Evolutionary conservation across 2,888 invertebrate genomes (phyloP).

Genomic region (Actias luna): DNA sequence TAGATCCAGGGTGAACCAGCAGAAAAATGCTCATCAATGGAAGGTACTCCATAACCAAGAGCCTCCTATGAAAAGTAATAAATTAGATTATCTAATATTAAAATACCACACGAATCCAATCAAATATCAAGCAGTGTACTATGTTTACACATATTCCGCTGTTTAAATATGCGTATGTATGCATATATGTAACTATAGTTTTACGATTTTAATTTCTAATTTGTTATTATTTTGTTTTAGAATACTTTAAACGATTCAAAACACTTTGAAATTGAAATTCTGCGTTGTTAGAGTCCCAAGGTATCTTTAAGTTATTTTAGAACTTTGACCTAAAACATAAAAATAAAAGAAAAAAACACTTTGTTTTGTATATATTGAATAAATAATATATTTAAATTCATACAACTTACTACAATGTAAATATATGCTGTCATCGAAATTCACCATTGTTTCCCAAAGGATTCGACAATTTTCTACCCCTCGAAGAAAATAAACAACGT

Average conservation of each 20-base stretch:
- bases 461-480: slow-evolving; percentile 46
- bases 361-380: neutral
- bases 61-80: slow-evolving; percentile 46
- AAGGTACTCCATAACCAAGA: slow-evolving; percentile 73
- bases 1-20: slow-evolving; percentile 65
- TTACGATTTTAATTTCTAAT: neutral
- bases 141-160: too few relatives aligned
- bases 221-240: neutral
- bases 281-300: neutral
- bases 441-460: slow-evolving; percentile 25
- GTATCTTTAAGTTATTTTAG: too few relatives aligned
- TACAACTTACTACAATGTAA: neutral
- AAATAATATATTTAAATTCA: too few relatives aligned
- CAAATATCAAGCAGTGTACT: too few relatives aligned
- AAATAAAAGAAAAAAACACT: neutral
- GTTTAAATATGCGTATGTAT: neutral
- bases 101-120: neutral
- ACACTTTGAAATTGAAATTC: neutral
- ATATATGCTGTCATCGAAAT: slow-evolving; percentile 5
- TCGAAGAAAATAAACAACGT: slow-evolving; percentile 33
- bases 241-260: neutral
- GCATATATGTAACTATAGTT: neutral
- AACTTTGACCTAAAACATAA: neutral
- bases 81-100: slow-evolving; percentile 19
- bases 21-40: slow-evolving; percentile 77